These are phyloP conservation scores for Operophtera brumata DNA, from an alignment of 2,888 invertebrate species.

Conservation along the genomic window DNA sequence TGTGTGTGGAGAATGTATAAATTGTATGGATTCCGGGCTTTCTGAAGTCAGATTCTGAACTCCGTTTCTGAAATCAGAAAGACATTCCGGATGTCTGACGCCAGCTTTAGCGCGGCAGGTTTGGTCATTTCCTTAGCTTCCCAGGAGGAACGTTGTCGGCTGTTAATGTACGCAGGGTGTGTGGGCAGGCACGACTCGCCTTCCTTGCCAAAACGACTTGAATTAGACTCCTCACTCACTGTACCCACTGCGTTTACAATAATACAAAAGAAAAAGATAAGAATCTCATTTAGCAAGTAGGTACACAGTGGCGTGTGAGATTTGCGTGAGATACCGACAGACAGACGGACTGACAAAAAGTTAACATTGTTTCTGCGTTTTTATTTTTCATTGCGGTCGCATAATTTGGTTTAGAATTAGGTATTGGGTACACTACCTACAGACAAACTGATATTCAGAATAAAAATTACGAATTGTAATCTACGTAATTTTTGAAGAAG, in stretches of 20 bases:
- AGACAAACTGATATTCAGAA: too few relatives aligned
- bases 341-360: constrained; percentile 41
- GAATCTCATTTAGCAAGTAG: constrained; percentile 42
- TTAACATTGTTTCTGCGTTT: constrained; percentile 39
- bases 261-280: constrained; percentile 47
- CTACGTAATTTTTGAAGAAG: too few relatives aligned
- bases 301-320: constrained; percentile 48
- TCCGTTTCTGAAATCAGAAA: too few relatives aligned
- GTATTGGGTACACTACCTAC: constrained; percentile 19
- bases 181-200: not conserved
- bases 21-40: too few relatives aligned
- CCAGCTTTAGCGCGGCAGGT: too few relatives aligned
- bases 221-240: constrained; percentile 16
- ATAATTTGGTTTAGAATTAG: constrained; percentile 21
- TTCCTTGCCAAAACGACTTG: constrained; percentile 10
- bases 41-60: too few relatives aligned
- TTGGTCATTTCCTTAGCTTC: too few relatives aligned
- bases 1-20: too few relatives aligned
- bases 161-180: too few relatives aligned
- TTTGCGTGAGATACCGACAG: constrained; percentile 53
- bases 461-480: too few relatives aligned
- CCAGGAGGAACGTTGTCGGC: too few relatives aligned
- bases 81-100: too few relatives aligned
- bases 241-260: constrained; percentile 21
- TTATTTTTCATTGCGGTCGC: constrained; percentile 30